Percentiles rank a stretch among this genome's conserved stretches.
Evolutionary conservation across 2,113 vertebrate species (phyloP).

Genomic region (Ceyx melanurus): DNA sequence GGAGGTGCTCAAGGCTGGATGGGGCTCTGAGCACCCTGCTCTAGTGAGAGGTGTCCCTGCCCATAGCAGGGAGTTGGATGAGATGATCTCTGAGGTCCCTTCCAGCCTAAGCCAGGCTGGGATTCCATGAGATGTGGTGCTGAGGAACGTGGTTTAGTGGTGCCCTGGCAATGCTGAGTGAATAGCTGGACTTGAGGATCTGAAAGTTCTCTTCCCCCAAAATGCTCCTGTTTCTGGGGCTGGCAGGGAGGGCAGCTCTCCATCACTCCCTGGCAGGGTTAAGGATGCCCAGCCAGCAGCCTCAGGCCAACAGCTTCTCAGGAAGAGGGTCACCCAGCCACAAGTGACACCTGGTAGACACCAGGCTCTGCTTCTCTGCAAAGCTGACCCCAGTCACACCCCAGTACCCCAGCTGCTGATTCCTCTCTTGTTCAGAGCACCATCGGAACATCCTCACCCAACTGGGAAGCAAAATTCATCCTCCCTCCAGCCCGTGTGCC

Average conservation of each 20-base stretch:
- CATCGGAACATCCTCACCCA: background rate
- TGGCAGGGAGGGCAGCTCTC: background rate
- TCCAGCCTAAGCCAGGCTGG: too few relatives aligned
- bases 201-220: background rate
- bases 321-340: rapidly evolving
- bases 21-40: too few relatives aligned
- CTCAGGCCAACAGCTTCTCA: background rate
- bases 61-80: too few relatives aligned
- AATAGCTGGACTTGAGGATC: background rate
- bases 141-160: background rate
- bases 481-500: background rate
- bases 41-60: too few relatives aligned
- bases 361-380: background rate
- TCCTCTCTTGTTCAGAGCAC: background rate
- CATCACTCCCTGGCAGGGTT: rapidly evolving
- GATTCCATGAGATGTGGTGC: too few relatives aligned
- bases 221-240: background rate
- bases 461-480: background rate
- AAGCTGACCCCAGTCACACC: background rate
- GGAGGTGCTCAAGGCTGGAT: too few relatives aligned
- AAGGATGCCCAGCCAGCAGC: rapidly evolving
- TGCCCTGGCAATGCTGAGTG: background rate
- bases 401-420: background rate
- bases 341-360: background rate
- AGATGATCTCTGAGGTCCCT: too few relatives aligned